These are phyloP conservation scores for Muschampia plurimacula DNA, from an alignment of 2,888 invertebrate genomes.

Conservation along the genomic window DNA sequence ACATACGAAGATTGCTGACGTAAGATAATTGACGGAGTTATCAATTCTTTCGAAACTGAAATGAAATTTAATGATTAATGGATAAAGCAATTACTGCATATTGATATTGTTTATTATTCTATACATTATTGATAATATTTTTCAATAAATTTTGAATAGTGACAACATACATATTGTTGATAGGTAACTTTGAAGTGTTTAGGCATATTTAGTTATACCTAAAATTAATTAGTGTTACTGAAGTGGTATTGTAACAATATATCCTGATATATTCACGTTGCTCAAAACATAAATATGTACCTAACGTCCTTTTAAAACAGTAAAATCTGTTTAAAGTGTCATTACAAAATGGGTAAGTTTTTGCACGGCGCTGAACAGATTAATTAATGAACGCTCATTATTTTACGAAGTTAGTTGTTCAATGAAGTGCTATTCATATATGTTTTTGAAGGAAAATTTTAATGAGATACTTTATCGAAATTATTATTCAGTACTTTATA, in stretches of 20 bases:
- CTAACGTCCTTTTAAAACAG: background rate
- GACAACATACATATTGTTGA: too few relatives aligned
- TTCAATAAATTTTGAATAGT: too few relatives aligned
- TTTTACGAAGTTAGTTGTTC: slow-evolving; percentile 18
- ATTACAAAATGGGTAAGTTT: slow-evolving; percentile 19
- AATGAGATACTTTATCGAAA: slow-evolving; percentile 4
- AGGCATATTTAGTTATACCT: too few relatives aligned
- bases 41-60: too few relatives aligned
- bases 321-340: slow-evolving; percentile 10
- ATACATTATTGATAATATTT: too few relatives aligned
- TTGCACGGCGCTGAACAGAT: slow-evolving; percentile 10
- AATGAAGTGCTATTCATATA: slow-evolving; percentile 10
- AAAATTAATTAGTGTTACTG: too few relatives aligned
- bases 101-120: too few relatives aligned
- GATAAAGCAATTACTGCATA: too few relatives aligned
- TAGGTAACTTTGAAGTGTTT: too few relatives aligned
- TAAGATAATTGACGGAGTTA: too few relatives aligned
- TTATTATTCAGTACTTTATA: background rate
- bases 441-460: slow-evolving; percentile 17
- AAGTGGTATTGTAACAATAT: background rate
- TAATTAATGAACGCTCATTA: slow-evolving; percentile 30
- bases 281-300: background rate
- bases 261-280: background rate
- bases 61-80: too few relatives aligned
- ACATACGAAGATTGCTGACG: too few relatives aligned